phyloP scores from a whole-genome alignment of 2,113 vertebrate genomes.

The Halichoeres trimaculatus region DNA sequence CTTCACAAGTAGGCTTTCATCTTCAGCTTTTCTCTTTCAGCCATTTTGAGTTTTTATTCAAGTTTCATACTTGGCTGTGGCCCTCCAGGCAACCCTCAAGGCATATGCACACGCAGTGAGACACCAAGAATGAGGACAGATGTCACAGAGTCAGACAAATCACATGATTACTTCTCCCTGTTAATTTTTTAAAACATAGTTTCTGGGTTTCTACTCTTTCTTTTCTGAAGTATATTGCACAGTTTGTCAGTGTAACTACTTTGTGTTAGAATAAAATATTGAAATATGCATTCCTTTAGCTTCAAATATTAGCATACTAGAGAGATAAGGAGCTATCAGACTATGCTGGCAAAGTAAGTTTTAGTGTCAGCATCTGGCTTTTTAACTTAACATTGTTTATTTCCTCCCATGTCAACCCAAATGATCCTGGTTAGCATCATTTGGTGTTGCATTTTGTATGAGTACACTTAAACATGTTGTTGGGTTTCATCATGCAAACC shows the following conservation, averaged over 20 bases:
- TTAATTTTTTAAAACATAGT: constrained; percentile 40
- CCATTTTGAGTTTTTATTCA: constrained; percentile 17
- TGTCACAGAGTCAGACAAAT: constrained; percentile 37
- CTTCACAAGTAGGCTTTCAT: constrained; percentile 11
- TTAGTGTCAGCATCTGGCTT: not conserved
- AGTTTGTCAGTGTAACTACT: too few species aligned
- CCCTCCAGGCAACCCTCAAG: constrained; percentile 29
- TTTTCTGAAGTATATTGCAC: too few species aligned
- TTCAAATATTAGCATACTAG: too few species aligned
- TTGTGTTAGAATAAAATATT: too few species aligned
- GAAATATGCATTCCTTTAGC: too few species aligned
- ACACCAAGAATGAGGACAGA: constrained; percentile 35
- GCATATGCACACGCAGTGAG: constrained; percentile 5
- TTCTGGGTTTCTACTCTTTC: constrained; percentile 3
- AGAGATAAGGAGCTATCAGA: not conserved
- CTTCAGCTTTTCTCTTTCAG: constrained; percentile 9
- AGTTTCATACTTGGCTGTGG: not conserved
- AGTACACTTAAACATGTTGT: too few species aligned
- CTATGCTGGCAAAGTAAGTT: not conserved
- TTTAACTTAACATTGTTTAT: not conserved
- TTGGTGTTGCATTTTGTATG: too few species aligned
- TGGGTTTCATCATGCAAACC: too few species aligned
- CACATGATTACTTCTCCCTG: constrained; percentile 20
- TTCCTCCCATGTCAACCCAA: too few species aligned
- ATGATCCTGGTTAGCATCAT: too few species aligned